Evolutionary conservation across 2,797 vertebrate species (phyloP).

Genomic region (Adrianichthys oophorus): DNA sequence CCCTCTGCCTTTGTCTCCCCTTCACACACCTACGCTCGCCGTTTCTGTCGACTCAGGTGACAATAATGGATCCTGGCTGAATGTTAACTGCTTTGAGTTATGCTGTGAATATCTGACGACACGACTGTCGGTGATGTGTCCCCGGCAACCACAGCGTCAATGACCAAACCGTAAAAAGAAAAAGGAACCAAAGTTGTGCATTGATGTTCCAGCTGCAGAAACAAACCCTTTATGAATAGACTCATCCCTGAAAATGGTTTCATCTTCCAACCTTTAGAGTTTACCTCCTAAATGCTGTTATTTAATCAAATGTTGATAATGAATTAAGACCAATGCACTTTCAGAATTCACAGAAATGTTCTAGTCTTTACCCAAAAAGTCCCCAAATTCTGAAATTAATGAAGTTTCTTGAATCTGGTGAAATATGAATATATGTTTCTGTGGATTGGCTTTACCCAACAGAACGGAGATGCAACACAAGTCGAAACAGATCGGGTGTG

Average conservation of each 20-base stretch:
- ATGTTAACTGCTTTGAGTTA: constrained; percentile 43
- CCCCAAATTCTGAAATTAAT: no score
- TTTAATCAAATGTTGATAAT: no score
- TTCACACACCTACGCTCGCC: constrained; percentile 51
- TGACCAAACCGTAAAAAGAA: neutral
- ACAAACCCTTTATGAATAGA: no score
- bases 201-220: neutral
- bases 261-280: no score
- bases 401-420: neutral
- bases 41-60: constrained; percentile 43
- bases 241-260: no score
- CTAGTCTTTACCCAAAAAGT: no score
- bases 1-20: constrained; percentile 25
- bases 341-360: no score
- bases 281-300: no score
- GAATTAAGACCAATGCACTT: no score
- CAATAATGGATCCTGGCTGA: constrained; percentile 54
- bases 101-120: constrained; percentile 47
- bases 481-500: no score
- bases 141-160: constrained; percentile 30
- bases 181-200: neutral
- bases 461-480: neutral
- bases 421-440: neutral
- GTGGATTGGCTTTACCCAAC: neutral
- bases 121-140: neutral